Conservation (phyloP, 2,113 vertebrate species). For the Crotalus horridus region DNA sequence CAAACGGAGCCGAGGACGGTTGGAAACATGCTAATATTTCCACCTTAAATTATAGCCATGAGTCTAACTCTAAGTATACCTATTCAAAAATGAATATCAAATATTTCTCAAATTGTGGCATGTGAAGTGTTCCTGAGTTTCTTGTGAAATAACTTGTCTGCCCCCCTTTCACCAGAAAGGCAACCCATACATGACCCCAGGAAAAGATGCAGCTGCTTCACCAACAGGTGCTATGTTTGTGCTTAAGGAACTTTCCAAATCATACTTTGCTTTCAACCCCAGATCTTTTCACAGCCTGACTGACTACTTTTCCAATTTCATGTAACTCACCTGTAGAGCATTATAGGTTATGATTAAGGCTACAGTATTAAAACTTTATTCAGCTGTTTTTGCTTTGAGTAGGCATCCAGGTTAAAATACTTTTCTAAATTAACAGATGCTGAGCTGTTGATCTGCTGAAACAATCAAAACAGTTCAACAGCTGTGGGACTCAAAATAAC, state of each 20-base stretch:
- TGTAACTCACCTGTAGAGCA: neutral
- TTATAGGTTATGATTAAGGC: neutral
- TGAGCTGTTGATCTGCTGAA: neutral
- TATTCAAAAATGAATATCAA: neutral
- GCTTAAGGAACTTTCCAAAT: neutral
- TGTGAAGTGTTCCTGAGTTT: neutral
- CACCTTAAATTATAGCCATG: neutral
- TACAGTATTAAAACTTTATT: neutral
- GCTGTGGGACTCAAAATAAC: neutral
- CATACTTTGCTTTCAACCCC: neutral
- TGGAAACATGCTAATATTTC: neutral
- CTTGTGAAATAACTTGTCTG: neutral
- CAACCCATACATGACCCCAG: neutral
- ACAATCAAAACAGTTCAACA: neutral
- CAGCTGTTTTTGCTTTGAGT: neutral
- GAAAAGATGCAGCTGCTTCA: neutral
- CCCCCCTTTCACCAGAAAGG: neutral
- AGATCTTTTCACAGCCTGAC: neutral
- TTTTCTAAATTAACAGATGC: neutral
- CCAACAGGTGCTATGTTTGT: neutral
- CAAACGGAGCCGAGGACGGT: neutral
- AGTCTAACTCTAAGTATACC: neutral
- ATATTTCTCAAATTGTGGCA: neutral
- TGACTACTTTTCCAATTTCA: neutral
- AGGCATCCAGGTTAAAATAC: neutral